These are phyloP conservation scores for Drosophila parthenogenetica DNA, from an alignment of 2,888 invertebrate genomes.

Conservation along the genomic window DNA sequence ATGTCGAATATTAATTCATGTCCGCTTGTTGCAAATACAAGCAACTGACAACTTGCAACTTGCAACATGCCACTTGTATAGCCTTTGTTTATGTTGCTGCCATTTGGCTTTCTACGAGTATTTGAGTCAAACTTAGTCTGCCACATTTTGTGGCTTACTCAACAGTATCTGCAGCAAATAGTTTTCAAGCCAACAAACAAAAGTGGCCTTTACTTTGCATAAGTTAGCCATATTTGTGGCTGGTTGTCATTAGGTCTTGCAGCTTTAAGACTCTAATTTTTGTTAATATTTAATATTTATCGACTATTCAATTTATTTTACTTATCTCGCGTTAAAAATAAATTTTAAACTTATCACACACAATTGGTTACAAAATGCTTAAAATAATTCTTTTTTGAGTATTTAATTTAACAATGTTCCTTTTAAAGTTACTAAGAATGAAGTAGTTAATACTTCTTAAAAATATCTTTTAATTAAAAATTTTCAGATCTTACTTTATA, in stretches of 20 bases:
- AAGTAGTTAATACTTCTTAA: too few relatives aligned
- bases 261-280: neutral
- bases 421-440: too few relatives aligned
- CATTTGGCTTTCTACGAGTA: conserved; percentile 9
- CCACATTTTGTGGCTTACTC: conserved; percentile 15
- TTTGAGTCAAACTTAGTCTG: conserved; percentile 7
- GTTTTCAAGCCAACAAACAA: neutral
- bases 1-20: conserved; percentile 29
- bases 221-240: conserved; percentile 14
- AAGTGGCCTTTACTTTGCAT: conserved; percentile 14
- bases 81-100: conserved; percentile 20
- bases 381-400: too few relatives aligned
- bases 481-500: too few relatives aligned
- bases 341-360: too few relatives aligned
- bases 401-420: too few relatives aligned
- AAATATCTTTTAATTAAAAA: too few relatives aligned
- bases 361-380: too few relatives aligned
- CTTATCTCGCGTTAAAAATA: too few relatives aligned
- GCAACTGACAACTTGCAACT: conserved; percentile 11
- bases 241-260: conserved; percentile 1
- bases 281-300: neutral
- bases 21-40: conserved; percentile 12
- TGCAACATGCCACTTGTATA: conserved; percentile 25
- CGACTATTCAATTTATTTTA: neutral
- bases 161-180: neutral